Evolutionary conservation across 2,113 vertebrate species (phyloP).

Genomic region (Rhea americana): DNA sequence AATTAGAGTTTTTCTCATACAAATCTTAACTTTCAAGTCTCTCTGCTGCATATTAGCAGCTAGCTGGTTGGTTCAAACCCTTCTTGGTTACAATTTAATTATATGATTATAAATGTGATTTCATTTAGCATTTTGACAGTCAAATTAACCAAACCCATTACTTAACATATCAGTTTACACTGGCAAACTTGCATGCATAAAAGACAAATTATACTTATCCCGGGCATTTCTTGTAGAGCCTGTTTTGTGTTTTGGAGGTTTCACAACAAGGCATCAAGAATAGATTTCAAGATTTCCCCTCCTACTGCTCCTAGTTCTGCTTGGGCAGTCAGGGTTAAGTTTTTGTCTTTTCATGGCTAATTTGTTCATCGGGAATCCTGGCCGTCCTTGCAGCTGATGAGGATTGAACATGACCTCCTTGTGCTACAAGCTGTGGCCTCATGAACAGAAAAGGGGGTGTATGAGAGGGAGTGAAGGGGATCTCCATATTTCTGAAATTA

Average conservation of each 20-base stretch:
- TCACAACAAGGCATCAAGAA: neutral
- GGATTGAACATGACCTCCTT: neutral
- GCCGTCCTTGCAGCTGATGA: neutral
- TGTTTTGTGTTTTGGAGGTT: neutral
- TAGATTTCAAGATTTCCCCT: neutral
- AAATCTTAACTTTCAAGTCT: neutral
- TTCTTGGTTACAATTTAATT: conserved; percentile 16
- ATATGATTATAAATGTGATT: conserved; percentile 5
- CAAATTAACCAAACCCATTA: conserved; percentile 32
- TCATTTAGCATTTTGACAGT: conserved; percentile 40
- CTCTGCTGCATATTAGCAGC: neutral
- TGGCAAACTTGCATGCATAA: neutral
- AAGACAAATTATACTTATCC: conserved; percentile 2
- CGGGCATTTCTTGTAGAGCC: neutral
- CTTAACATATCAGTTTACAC: neutral
- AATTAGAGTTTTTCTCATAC: neutral
- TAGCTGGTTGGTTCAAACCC: neutral
- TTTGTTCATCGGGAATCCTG: neutral
- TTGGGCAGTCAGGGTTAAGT: neutral
- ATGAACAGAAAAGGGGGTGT: neutral
- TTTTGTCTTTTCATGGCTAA: neutral
- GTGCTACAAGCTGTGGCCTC: neutral
- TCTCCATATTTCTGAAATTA: neutral
- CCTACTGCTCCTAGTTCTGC: neutral
- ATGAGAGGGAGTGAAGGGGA: neutral